Evolutionary conservation across 2,113 vertebrate genomes (phyloP), one percentile per base, ranked within the genome.

Genomic region (Gymnocephalus cernua): DNA sequence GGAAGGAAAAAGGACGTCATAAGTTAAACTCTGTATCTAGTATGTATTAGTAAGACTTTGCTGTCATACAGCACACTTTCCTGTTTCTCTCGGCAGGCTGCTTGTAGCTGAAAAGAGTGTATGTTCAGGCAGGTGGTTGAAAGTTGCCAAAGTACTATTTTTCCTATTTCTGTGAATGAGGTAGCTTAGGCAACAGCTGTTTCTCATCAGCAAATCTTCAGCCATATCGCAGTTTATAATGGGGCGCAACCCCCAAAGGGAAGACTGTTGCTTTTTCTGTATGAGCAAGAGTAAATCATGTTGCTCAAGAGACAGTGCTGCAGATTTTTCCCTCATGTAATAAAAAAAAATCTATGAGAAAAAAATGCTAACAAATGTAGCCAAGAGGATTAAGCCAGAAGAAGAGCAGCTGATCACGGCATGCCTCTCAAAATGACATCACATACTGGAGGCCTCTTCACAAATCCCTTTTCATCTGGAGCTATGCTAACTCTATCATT

Each of bases 141-240:
- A 66, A 58, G 25, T 48, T 82, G 72, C 75, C 62, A 86, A 88
- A 85, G 74, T 82, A 48, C 32, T 88, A 82, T 89, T 89, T 90
- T 87, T 83, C 68, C 62, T 62, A 13, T 71, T 68, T 53, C 62
- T 87, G 82, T 35, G 65, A 64, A 56, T 70, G 83, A 82, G 72
- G 74, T 8, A 44, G 51, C 25, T 74, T 41, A 10, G 57, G 1
- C 65, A 48, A 41, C 94, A 93, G 90, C 88, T 94, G 92, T 82
- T 92, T 90, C 86, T 89, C 87, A 93, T 95, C 85, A 70, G 68
- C 32, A 73, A 79, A 74, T 86, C 83, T 75, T 88, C 79, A 66
- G 73, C 62, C 69, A 56, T 84, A 74, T 86, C 68, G 44, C 76
- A 83, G 67, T 80, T 84, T 71, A 77, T 79, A 89, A 86, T 65